phyloP scores from a whole-genome alignment of 2,888 invertebrate genomes.

The Phragmatobia fuliginosa region DNA sequence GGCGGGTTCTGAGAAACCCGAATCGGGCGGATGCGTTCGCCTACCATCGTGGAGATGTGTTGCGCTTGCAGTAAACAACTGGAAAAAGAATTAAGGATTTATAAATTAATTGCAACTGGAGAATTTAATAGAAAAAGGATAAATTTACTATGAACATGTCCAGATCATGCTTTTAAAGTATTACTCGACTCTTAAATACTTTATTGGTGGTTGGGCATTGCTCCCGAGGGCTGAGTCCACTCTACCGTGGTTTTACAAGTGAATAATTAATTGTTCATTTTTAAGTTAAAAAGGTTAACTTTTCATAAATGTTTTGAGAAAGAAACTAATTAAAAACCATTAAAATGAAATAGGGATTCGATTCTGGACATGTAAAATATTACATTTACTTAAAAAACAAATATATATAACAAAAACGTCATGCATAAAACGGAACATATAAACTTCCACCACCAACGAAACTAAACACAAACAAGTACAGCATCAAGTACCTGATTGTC shows the following conservation, averaged over 20 bases:
- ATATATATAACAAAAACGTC: not conserved
- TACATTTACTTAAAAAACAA: not conserved
- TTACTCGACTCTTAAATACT: not conserved
- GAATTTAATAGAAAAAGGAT: not conserved
- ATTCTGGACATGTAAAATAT: not conserved
- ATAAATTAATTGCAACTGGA: not conserved
- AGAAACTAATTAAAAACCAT: too few species aligned
- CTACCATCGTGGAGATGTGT: constrained; percentile 77
- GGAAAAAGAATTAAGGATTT: constrained; percentile 25
- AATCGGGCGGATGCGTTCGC: constrained; percentile 76
- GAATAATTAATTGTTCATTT: not conserved
- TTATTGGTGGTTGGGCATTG: not conserved
- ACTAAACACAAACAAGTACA: constrained; percentile 44
- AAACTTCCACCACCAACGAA: constrained; percentile 25
- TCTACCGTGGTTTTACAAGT: not conserved
- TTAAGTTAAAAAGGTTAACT: not conserved
- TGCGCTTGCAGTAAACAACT: constrained; percentile 80
- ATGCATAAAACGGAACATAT: not conserved
- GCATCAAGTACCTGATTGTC: constrained; percentile 79
- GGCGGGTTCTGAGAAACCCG: constrained; percentile 78
- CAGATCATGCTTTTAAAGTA: not conserved
- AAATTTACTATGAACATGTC: not conserved
- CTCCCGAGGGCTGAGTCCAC: not conserved
- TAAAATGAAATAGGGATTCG: not conserved
- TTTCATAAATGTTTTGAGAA: too few species aligned